Conservation (phyloP, 2,113 vertebrate genomes). For the Rousettus leschenaultii region DNA sequence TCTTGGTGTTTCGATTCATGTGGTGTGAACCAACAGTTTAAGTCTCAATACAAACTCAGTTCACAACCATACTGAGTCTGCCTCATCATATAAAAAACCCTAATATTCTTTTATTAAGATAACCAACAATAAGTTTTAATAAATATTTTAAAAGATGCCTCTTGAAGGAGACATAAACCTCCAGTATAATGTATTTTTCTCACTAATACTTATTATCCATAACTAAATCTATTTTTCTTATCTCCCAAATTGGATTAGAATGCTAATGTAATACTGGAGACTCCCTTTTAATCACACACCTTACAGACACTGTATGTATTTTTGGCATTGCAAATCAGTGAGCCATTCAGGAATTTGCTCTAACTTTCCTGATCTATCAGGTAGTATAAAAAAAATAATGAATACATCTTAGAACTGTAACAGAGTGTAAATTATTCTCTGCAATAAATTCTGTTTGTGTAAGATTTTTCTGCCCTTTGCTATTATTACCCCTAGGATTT, state of each 20-base stretch:
- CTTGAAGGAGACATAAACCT: neutral
- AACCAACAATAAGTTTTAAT: neutral
- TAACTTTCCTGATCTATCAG: neutral
- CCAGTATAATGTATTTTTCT: neutral
- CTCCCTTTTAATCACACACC: neutral
- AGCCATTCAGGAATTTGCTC: conserved; percentile 14
- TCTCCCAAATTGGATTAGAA: neutral
- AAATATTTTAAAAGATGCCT: neutral
- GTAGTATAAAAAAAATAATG: neutral
- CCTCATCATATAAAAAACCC: neutral
- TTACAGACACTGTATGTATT: neutral
- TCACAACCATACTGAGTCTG: neutral
- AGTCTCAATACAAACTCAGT: neutral
- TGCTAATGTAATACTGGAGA: neutral
- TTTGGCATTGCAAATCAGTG: neutral
- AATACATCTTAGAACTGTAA: neutral
- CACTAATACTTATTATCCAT: neutral
- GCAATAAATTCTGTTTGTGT: neutral
- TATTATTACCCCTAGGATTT: neutral
- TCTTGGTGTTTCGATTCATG: neutral
- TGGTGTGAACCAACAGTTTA: neutral
- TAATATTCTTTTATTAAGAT: neutral
- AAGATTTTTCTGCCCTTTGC: conserved; percentile 29
- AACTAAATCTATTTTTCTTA: conserved; percentile 6
- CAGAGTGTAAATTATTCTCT: neutral